Evolutionary conservation across 2,113 vertebrate species (phyloP).

Genomic region (Grallaria varia): DNA sequence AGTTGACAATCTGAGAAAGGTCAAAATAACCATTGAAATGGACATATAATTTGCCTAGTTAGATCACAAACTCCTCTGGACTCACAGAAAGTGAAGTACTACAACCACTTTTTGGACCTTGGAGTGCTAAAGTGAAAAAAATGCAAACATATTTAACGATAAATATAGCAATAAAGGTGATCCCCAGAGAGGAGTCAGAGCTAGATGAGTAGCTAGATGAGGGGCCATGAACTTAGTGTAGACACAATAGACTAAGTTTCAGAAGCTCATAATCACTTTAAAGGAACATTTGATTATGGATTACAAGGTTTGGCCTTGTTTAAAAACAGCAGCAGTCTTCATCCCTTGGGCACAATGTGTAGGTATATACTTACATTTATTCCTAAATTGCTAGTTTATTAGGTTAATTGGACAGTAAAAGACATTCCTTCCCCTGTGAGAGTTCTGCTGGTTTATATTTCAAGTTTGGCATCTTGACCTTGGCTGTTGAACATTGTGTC

Average conservation of each 20-base stretch:
- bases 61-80: background rate
- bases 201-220: background rate
- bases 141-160: background rate
- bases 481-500: background rate
- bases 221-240: background rate
- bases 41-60: slow-evolving; percentile 16
- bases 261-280: background rate
- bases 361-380: background rate
- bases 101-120: background rate
- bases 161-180: background rate
- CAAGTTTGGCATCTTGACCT: background rate
- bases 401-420: background rate
- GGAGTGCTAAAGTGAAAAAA: background rate
- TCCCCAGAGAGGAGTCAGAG: background rate
- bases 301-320: background rate
- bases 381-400: background rate
- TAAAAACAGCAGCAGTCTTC: background rate
- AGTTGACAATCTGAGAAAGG: background rate
- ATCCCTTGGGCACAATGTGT: background rate
- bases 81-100: background rate
- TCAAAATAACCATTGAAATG: background rate
- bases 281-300: background rate
- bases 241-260: background rate
- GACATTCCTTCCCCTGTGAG: background rate
- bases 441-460: background rate